Evolutionary conservation across 2,888 invertebrate genomes (phyloP).

Genomic region (Podotricha telesiphe): DNA sequence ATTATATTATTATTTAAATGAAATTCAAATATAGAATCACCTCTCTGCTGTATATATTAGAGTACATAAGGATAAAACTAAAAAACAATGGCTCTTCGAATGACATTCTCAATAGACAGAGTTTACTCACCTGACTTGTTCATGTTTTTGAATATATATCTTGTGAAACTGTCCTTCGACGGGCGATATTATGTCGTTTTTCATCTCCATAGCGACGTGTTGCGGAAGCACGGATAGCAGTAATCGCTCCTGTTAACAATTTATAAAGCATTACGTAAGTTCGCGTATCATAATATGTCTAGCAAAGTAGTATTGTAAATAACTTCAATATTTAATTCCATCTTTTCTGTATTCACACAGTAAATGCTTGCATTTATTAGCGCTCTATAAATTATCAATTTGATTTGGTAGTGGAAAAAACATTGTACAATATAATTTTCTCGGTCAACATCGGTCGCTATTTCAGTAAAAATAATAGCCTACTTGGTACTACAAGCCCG

Average conservation of each 20-base stretch:
- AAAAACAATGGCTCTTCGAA: neutral
- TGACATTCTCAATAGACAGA: neutral
- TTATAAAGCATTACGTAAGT: neutral
- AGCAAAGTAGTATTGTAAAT: too few species aligned
- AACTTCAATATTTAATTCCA: neutral
- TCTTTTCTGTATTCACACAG: neutral
- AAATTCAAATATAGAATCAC: neutral
- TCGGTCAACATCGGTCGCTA: constrained; percentile 24
- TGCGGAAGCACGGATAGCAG: constrained; percentile 94
- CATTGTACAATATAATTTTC: constrained; percentile 2
- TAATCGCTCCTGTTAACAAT: constrained; percentile 87
- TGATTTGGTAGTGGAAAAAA: constrained; percentile 13
- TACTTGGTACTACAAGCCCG: constrained; percentile 29
- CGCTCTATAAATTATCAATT: constrained; percentile 7
- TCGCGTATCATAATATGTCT: neutral
- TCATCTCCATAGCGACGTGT: constrained; percentile 97
- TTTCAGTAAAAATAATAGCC: constrained; percentile 30
- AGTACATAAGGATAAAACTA: too few species aligned
- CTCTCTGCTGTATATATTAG: neutral
- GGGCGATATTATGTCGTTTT: constrained; percentile 94
- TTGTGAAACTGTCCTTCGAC: constrained; percentile 96
- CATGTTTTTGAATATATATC: constrained; percentile 96
- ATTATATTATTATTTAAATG: neutral
- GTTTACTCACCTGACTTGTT: constrained; percentile 91
- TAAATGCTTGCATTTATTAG: neutral